A percentile compares a stretch with the other conserved stretches of the same genome.
Conservation (phyloP, 2,113 vertebrate species). For the Cebus imitator region DNA sequence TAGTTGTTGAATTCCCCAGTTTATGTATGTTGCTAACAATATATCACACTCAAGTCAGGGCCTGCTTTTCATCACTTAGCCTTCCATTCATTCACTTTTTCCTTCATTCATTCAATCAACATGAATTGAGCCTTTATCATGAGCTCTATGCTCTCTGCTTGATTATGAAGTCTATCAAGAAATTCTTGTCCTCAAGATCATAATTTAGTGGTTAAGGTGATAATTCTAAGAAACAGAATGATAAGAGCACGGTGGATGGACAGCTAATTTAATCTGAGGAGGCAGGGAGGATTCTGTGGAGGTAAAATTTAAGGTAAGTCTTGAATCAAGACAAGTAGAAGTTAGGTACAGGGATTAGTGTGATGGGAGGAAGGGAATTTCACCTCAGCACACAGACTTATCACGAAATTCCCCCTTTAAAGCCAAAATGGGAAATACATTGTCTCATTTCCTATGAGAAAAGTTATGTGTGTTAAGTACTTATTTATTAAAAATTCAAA, state of each 20-base stretch:
- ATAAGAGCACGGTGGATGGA: neutral
- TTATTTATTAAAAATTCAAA: neutral
- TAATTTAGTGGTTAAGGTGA: neutral
- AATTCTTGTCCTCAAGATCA: neutral
- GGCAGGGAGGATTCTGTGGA: neutral
- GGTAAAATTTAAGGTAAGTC: neutral
- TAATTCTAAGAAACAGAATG: neutral
- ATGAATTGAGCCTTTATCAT: neutral
- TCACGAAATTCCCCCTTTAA: neutral
- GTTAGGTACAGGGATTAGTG: neutral
- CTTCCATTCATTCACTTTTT: neutral
- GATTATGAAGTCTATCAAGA: neutral
- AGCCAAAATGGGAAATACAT: neutral
- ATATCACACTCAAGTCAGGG: neutral
- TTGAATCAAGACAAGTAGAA: neutral
- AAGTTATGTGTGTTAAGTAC: neutral
- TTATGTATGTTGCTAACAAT: neutral
- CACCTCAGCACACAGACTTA: neutral
- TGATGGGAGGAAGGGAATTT: neutral
- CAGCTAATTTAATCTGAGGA: neutral
- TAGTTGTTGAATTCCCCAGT: neutral
- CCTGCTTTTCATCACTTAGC: neutral
- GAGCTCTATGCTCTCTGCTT: neutral
- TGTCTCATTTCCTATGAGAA: slow-evolving; percentile 4
- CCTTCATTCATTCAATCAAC: neutral